A percentile compares a stretch with the other conserved stretches of the same genome.
Conservation (phyloP, 2,113 vertebrate species). For the Clarias gariepinus region DNA sequence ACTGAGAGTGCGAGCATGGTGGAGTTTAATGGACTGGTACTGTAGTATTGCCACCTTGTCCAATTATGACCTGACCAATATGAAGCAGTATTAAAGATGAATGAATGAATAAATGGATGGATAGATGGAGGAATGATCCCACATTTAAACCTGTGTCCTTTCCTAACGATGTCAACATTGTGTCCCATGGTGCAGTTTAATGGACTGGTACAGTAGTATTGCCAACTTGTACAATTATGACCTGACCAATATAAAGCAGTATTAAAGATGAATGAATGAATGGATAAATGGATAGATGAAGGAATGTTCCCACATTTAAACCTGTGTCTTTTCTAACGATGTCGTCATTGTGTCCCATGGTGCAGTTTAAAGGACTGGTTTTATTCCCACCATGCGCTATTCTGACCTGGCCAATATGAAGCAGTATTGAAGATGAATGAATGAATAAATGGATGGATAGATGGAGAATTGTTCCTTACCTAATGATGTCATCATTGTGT, state of each 20-base stretch:
- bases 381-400: background rate
- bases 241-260: background rate
- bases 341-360: conserved; percentile 87
- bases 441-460: background rate
- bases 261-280: background rate
- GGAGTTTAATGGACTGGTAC: background rate
- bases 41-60: background rate
- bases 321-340: conserved; percentile 85
- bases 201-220: background rate
- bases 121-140: background rate
- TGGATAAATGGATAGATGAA: background rate
- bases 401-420: background rate
- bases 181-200: conserved; percentile 66
- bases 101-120: background rate
- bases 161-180: conserved; percentile 98
- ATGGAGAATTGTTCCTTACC: conserved; percentile 72
- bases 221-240: background rate
- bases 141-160: conserved; percentile 48
- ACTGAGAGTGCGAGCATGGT: background rate
- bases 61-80: background rate
- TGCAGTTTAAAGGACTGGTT: background rate
- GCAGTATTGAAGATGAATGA: background rate
- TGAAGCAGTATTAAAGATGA: background rate
- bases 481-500: conserved; percentile 99
- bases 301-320: background rate